Evolutionary conservation across 2,888 invertebrate species (phyloP).

Genomic region (Coenonympha glycerion): DNA sequence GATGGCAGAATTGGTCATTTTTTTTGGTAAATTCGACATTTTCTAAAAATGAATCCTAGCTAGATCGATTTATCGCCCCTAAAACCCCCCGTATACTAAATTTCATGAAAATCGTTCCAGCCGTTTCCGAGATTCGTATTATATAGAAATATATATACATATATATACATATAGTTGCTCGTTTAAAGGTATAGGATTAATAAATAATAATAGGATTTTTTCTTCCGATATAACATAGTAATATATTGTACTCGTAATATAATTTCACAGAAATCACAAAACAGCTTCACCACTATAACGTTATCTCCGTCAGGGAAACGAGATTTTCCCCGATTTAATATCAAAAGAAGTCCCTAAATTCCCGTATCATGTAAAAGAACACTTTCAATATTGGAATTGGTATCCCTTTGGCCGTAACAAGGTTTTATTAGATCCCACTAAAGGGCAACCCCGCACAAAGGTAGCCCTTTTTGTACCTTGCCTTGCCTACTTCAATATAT

Average conservation of each 20-base stretch:
- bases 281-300: slow-evolving; percentile 37
- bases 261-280: slow-evolving; percentile 26
- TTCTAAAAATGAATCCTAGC: too few species aligned
- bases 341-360: slow-evolving; percentile 73
- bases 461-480: slow-evolving; percentile 71
- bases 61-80: too few species aligned
- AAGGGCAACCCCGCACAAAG: slow-evolving; percentile 75
- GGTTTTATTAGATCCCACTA: slow-evolving; percentile 77
- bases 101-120: too few species aligned
- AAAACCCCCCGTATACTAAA: too few species aligned
- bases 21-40: too few species aligned
- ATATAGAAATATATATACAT: too few species aligned
- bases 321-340: slow-evolving; percentile 71
- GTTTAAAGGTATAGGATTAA: too few species aligned
- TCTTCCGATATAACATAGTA: not conserved
- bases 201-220: too few species aligned
- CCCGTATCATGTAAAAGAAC: slow-evolving; percentile 76
- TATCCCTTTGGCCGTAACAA: slow-evolving; percentile 76
- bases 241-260: slow-evolving; percentile 16
- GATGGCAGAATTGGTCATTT: too few species aligned
- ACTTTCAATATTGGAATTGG: slow-evolving; percentile 76
- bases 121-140: too few species aligned
- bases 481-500: slow-evolving; percentile 66
- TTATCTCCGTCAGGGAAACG: slow-evolving; percentile 55
- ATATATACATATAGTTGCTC: too few species aligned